A percentile compares a stretch with the other conserved stretches of the same genome.
Conservation (phyloP, 2,113 vertebrate species). For the Lipophrys pholis region DNA sequence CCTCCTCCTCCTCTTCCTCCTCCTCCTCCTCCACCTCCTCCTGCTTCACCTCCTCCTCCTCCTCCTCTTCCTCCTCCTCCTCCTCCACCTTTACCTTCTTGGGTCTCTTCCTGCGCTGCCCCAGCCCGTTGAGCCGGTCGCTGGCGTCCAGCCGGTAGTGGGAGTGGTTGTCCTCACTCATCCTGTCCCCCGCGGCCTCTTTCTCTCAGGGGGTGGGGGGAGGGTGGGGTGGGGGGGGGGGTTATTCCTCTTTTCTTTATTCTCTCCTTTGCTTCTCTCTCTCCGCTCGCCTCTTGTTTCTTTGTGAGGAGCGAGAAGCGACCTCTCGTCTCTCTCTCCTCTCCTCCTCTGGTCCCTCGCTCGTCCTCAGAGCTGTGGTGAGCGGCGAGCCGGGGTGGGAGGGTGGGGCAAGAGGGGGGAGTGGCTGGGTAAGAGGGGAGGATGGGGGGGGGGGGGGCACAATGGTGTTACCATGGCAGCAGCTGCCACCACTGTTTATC, state of each 20-base stretch:
- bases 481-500: slow-evolving; percentile 92
- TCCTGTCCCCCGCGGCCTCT: slow-evolving; percentile 30
- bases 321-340: slow-evolving; percentile 57
- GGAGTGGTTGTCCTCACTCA: slow-evolving; percentile 85
- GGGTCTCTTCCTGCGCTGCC: slow-evolving; percentile 89
- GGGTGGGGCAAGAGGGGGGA: slow-evolving; percentile 45
- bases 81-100: slow-evolving; percentile 88
- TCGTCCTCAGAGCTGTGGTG: slow-evolving; percentile 44
- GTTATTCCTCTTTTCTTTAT: slow-evolving; percentile 24
- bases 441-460: slow-evolving; percentile 69
- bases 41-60: too few species aligned
- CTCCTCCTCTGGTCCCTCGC: slow-evolving; percentile 38
- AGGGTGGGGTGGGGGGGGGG: too few species aligned
- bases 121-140: slow-evolving; percentile 90
- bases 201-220: too few species aligned
- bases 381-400: slow-evolving; percentile 20
- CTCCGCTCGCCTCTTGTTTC: background rate
- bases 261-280: slow-evolving; percentile 1
- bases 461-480: slow-evolving; percentile 90
- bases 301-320: slow-evolving; percentile 23
- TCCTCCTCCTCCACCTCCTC: slow-evolving; percentile 52
- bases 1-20: slow-evolving; percentile 86
- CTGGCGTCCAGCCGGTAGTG: slow-evolving; percentile 90
- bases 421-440: background rate
- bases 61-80: slow-evolving; percentile 37